These are phyloP conservation scores for Drosophila funebris DNA, from an alignment of 1,140 invertebrate genomes.

Conservation along the genomic window DNA sequence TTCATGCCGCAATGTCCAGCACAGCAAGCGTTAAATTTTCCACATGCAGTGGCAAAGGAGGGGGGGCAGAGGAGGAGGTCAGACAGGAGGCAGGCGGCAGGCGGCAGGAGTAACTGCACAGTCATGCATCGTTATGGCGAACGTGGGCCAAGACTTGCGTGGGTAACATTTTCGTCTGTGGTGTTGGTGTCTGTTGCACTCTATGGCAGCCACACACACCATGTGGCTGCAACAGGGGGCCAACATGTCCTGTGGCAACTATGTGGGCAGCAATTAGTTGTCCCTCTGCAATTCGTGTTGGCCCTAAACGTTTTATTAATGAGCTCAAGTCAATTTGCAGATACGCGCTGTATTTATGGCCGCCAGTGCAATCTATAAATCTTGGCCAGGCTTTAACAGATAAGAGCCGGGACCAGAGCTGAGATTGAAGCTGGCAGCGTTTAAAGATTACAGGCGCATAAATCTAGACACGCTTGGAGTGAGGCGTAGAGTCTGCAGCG, in stretches of 20 bases:
- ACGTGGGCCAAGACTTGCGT: constrained; percentile 35
- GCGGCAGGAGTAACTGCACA: constrained; percentile 19
- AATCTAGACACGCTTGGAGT: constrained; percentile 2
- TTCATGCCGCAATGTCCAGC: constrained; percentile 49
- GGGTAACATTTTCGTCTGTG: constrained; percentile 1
- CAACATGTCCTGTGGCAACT: constrained; percentile 42
- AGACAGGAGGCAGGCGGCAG: constrained; percentile 18
- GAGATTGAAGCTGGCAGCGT: not conserved
- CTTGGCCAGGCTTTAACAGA: constrained; percentile 18
- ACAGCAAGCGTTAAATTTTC: constrained; percentile 64
- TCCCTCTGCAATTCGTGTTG: constrained; percentile 39
- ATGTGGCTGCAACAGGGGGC: not conserved
- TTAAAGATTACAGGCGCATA: constrained; percentile 12
- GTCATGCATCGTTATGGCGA: constrained; percentile 23
- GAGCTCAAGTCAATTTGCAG: constrained; percentile 47
- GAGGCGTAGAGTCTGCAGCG: not conserved
- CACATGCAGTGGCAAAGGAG: constrained; percentile 26
- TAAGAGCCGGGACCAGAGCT: not conserved
- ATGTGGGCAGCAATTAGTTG: too few relatives aligned
- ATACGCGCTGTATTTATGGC: constrained; percentile 49
- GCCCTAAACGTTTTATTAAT: constrained; percentile 76
- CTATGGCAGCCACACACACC: constrained; percentile 2
- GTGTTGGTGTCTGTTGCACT: not conserved
- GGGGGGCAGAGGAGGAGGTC: not conserved
- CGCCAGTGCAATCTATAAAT: constrained; percentile 62